These are phyloP conservation scores for Arremon aurantiirostris DNA, from an alignment of 2,797 vertebrate species.

Conservation along the genomic window DNA sequence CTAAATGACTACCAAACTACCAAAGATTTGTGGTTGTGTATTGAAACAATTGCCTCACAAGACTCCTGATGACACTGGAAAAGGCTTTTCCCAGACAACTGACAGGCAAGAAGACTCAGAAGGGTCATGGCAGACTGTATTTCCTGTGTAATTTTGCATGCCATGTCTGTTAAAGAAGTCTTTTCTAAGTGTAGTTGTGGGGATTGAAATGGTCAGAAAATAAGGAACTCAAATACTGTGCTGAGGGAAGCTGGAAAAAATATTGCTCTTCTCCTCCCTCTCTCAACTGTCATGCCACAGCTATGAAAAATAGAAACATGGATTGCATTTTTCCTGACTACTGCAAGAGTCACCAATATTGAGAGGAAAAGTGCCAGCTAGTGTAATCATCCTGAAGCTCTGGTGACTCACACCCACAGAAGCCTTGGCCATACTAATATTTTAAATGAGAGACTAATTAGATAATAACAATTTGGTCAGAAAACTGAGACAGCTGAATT, in stretches of 20 bases:
- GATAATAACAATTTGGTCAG: background rate
- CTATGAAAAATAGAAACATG: slow-evolving; percentile 9
- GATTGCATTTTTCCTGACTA: background rate
- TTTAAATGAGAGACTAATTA: slow-evolving; percentile 10
- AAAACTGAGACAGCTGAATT: background rate
- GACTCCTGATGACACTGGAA: background rate
- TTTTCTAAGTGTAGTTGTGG: background rate
- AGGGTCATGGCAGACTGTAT: background rate
- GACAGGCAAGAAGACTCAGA: background rate
- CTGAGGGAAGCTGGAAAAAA: background rate
- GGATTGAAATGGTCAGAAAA: background rate
- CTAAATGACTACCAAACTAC: background rate
- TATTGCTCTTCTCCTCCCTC: background rate
- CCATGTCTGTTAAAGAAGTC: background rate
- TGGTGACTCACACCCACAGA: background rate
- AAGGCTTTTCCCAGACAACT: background rate
- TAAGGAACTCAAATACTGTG: background rate
- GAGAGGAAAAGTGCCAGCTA: background rate
- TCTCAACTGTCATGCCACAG: background rate
- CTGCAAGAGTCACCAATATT: background rate
- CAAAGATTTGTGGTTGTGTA: background rate
- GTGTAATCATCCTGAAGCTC: background rate
- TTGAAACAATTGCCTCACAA: background rate
- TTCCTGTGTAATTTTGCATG: background rate
- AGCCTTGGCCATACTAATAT: background rate